Conservation (phyloP, 92 coral and sea anemone genomes). For the Palythoa heliodiscus region DNA sequence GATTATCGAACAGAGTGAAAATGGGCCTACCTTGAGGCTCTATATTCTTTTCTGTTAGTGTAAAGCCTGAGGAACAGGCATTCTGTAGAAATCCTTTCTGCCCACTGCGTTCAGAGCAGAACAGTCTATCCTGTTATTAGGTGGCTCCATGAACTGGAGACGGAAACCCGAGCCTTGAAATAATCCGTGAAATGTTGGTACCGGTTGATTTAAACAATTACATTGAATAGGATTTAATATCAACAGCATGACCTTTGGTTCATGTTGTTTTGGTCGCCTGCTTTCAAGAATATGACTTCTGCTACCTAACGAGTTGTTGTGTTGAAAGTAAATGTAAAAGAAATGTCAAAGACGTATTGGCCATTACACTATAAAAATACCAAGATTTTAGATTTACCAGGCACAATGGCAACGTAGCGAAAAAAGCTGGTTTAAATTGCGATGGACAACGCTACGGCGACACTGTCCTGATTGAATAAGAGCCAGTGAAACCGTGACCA, state of each 20-base stretch:
- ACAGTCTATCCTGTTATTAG: neutral
- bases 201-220: slow-evolving; percentile 24
- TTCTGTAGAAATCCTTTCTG: neutral
- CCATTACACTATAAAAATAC: too few species aligned
- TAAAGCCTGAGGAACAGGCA: neutral
- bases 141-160: neutral
- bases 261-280: slow-evolving; percentile 2
- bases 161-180: slow-evolving; percentile 26
- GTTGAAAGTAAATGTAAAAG: neutral
- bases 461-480: neutral
- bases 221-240: slow-evolving; percentile 22
- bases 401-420: too few species aligned
- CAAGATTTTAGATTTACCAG: too few species aligned
- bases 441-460: too few species aligned
- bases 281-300: neutral
- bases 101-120: neutral
- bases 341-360: neutral
- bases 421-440: too few species aligned
- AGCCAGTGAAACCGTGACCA: neutral
- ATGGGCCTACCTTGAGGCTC: neutral
- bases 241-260: slow-evolving; percentile 30
- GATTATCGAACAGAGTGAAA: neutral
- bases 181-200: slow-evolving; percentile 32
- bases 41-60: neutral
- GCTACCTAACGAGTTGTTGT: neutral